Percentiles rank a stretch among this genome's conserved stretches.
phyloP scores from a whole-genome alignment of 1,140 invertebrate species.

The Mesaphorura yosii region DNA sequence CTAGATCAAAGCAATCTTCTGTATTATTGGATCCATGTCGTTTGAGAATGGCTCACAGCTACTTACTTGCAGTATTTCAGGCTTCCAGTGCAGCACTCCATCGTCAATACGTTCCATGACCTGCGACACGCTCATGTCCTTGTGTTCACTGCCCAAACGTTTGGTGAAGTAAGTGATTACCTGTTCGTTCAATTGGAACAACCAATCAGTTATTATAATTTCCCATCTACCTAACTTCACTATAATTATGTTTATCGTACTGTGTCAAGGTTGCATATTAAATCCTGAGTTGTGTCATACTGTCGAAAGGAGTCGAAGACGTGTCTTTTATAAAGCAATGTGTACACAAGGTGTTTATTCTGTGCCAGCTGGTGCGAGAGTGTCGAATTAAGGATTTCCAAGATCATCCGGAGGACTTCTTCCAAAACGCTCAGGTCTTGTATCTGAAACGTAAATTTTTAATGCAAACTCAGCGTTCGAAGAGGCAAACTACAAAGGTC shows the following conservation, averaged over 20 bases:
- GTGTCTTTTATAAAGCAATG: slow-evolving; percentile 83
- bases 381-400: slow-evolving; percentile 93
- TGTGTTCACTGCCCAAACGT: slow-evolving; percentile 49
- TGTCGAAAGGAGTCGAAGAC: slow-evolving; percentile 76
- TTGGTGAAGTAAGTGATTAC: slow-evolving; percentile 77
- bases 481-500: not conserved
- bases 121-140: slow-evolving; percentile 60
- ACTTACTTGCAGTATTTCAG: slow-evolving; percentile 77
- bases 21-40: no score
- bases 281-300: slow-evolving; percentile 85
- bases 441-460: slow-evolving; percentile 39
- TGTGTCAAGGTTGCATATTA: slow-evolving; percentile 91
- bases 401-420: slow-evolving; percentile 88
- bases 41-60: no score
- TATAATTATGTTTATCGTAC: slow-evolving; percentile 51
- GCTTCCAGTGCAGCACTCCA: slow-evolving; percentile 47
- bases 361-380: slow-evolving; percentile 72
- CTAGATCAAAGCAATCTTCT: slow-evolving; percentile 45
- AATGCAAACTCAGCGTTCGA: slow-evolving; percentile 1
- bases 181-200: no score
- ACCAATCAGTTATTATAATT: slow-evolving; percentile 1
- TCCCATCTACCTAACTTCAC: not conserved
- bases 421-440: slow-evolving; percentile 89
- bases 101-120: slow-evolving; percentile 77
- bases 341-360: slow-evolving; percentile 93